phyloP scores from a whole-genome alignment of 2,797 vertebrate species.

The Centroberyx gerrardi region DNA sequence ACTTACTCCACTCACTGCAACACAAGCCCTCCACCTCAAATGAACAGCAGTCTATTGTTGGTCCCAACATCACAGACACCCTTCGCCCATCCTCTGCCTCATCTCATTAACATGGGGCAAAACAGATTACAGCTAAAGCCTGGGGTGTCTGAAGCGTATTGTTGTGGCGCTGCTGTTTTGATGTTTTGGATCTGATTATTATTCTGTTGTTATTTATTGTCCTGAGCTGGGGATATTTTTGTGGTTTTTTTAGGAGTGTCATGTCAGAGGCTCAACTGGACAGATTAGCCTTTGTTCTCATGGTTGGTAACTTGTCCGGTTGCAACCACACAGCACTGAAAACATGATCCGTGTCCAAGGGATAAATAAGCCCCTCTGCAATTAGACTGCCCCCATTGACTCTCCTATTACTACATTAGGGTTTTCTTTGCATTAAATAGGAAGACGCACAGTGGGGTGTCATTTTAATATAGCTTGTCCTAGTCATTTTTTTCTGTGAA shows the following conservation, averaged over 20 bases:
- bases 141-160: constrained; percentile 50
- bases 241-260: constrained; percentile 17
- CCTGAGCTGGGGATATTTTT: background rate
- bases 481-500: background rate
- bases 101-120: constrained; percentile 58
- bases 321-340: background rate
- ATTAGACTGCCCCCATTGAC: background rate
- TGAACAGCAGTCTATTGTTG: constrained; percentile 65
- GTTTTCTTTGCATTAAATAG: background rate
- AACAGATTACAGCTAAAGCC: constrained; percentile 66
- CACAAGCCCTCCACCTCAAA: constrained; percentile 58
- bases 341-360: constrained; percentile 9
- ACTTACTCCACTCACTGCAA: constrained; percentile 51
- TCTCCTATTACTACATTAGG: no score
- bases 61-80: constrained; percentile 44
- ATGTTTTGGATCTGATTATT: constrained; percentile 57
- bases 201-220: constrained; percentile 61
- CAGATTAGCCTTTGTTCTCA: constrained; percentile 12
- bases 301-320: background rate
- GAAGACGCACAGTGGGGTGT: background rate
- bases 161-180: constrained; percentile 56
- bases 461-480: background rate
- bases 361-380: background rate
- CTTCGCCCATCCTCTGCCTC: constrained; percentile 19
- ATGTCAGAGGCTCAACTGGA: constrained; percentile 10